Evolutionary conservation across 2,113 vertebrate genomes (phyloP).

Genomic region (Collichthys lucidus): DNA sequence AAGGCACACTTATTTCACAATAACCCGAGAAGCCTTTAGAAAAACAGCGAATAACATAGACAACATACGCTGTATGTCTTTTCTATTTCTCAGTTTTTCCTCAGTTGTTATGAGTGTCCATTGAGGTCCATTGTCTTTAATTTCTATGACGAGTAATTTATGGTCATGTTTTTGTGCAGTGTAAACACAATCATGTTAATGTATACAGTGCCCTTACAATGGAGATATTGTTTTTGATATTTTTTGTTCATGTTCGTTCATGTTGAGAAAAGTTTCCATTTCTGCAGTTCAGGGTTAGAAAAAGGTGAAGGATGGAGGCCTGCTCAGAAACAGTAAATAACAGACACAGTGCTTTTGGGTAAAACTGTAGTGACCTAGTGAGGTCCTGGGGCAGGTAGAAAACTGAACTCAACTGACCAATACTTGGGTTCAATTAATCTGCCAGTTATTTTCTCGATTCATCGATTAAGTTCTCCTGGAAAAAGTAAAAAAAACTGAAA

Average conservation of each 20-base stretch:
- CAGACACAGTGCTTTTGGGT: neutral
- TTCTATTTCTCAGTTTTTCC: neutral
- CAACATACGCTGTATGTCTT: neutral
- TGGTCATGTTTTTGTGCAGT: neutral
- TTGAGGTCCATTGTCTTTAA: neutral
- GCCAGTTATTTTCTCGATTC: neutral
- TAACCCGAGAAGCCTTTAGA: conserved; percentile 5
- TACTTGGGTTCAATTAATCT: too few relatives aligned
- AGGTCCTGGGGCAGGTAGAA: neutral
- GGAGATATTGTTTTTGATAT: neutral
- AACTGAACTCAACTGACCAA: neutral
- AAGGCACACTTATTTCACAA: conserved; percentile 16
- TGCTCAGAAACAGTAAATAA: neutral
- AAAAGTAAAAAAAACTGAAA: neutral
- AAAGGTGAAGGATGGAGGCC: neutral
- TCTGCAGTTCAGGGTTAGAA: neutral
- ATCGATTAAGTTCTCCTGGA: neutral
- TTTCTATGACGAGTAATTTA: neutral
- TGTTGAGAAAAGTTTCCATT: neutral
- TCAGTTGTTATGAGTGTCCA: neutral
- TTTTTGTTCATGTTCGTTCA: too few relatives aligned
- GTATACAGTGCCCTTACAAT: neutral
- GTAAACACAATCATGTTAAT: neutral
- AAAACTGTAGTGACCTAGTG: neutral
- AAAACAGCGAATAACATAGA: neutral